Base-by-base conservation (phyloP, 2,113 vertebrate genomes). In the Ictidomys tridecemlineatus region DNA sequence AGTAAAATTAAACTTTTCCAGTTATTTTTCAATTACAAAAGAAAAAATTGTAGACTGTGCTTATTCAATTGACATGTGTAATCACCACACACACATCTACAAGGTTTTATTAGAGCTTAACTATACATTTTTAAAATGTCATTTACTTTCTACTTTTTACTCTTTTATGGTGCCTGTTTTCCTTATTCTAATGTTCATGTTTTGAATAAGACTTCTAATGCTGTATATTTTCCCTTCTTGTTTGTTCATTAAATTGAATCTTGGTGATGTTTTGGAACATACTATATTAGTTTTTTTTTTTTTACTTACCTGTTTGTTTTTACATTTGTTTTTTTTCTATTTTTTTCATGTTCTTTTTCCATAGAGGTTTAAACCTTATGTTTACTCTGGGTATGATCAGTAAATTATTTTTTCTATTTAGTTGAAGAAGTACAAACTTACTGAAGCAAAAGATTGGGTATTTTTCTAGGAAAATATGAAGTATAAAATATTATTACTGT, bases 91-190 rank as follows among this genome's bases (percentile, higher is more conserved):
- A 63, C 10, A 56, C 0, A 74, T 61, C 67, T 61, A 80, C 11
- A 42, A 48, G 28, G 83, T 63, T n/a, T 89, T 70, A 73, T 24
- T 83, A 14, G 93, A 61, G 3, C 17, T 37, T 86, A 78, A 79
- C 78, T 16, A 77, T 85, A 61, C 17, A 45, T 87, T 93, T 93
- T 91, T n/a, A 93, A 92, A 79, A 13, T 61, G 22, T 48, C 39
- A 53, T 56, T 69, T 84, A 42, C 18, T 77, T 96, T 53, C 51
- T 78, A 16, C 14, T 74, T 82, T 85, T 51, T 16, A 76, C 34
- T 79, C 48, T 74, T 94, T 63, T 45, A 74, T 53, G 34, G 1
- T 78, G 2, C 5, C 2, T 73, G 18, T 34, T 85, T 73, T 79
- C 28, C 17, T 86, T 82, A 89, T 30, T 73, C 78, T 69, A 63